Base-by-base conservation (phyloP, 2,888 invertebrate species). In the Melieria omissa region DNA sequence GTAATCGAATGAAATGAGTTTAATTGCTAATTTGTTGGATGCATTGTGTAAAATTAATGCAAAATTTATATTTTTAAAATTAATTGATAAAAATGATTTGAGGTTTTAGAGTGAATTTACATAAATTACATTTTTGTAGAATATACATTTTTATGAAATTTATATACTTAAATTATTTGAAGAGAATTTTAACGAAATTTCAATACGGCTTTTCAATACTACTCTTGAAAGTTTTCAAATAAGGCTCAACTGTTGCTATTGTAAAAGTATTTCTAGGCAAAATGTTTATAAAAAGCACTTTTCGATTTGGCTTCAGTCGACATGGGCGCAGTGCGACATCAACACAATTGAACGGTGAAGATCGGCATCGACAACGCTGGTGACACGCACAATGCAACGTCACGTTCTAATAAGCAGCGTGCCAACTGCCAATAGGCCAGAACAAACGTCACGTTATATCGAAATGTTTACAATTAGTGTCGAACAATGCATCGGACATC, bases 341-440 rank as follows among this genome's bases (percentile, higher is more conserved):
- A 3, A 16, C 41, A 16, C 10, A 12, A 58, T 58, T 10, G 58
- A 58, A 14, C 58, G 58, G 29, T 29, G 29, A 29, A 29, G 29
- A 29, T 29, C 29, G 29, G 29, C 29, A 29, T 29, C 29, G 29
- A 29, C 29, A 29, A 29, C 29, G 29, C 29, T 29, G 29, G 29
- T 29, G 29, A 29, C 29, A 29, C 29, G 29, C 29, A 29, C 29
- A 29, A 29, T 29, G 29, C 29, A 29, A 29, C 60, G 66, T 67
- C 60, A 57, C 66, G 66, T 67, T 67, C 66, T 60, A 67, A 58
- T 67, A 67, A 67, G 42, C 66, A 65, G 41, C 49, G 49, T 67
- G 58, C 60, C 58, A 66, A 66, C 65, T 29, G 29, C 29, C 29
- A 29, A 29, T 29, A 29, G 29, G 29, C 29, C 29, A 29, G 3